Conservation (phyloP, 2,888 invertebrate genomes). For the Agrenia bidenticulata region DNA sequence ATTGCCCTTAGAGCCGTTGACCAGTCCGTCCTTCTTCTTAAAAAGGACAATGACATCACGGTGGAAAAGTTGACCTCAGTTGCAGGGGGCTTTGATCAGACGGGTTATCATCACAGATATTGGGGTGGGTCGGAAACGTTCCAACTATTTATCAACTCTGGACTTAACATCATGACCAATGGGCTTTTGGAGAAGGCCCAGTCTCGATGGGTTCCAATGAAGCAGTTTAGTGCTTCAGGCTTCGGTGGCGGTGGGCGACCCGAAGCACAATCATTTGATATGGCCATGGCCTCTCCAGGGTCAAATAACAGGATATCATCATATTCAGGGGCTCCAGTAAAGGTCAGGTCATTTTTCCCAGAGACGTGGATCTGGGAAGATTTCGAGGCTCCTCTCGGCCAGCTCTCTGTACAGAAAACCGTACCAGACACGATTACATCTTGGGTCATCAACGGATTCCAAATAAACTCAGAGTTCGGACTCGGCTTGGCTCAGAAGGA, state of each 20-base stretch:
- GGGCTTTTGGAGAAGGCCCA: slow-evolving; percentile 20
- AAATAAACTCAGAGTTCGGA: slow-evolving; percentile 58
- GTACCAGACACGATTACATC: slow-evolving; percentile 80
- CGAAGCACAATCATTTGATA: not conserved
- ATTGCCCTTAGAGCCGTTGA: slow-evolving; percentile 86
- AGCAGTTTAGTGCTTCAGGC: not conserved
- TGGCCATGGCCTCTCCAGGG: too few relatives aligned
- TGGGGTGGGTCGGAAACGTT: slow-evolving; percentile 38
- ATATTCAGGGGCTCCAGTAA: not conserved
- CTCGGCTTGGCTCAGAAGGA: slow-evolving; percentile 22
- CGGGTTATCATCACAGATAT: slow-evolving; percentile 7
- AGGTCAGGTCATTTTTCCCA: slow-evolving; percentile 33
- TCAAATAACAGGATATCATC: too few relatives aligned
- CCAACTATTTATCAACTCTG: slow-evolving; percentile 37
- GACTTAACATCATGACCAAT: slow-evolving; percentile 35
- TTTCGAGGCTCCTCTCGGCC: slow-evolving; percentile 17
- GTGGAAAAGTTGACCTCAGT: slow-evolving; percentile 64
- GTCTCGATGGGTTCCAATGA: not conserved
- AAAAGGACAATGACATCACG: slow-evolving; percentile 70
- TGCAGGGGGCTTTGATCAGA: slow-evolving; percentile 60
- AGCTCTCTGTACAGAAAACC: slow-evolving; percentile 60
- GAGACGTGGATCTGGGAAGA: slow-evolving; percentile 49
- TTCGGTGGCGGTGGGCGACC: not conserved
- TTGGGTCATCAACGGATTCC: slow-evolving; percentile 80
- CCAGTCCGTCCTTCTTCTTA: slow-evolving; percentile 72